phyloP scores from a whole-genome alignment of 1,140 invertebrate genomes.

The Heliconius congener region DNA sequence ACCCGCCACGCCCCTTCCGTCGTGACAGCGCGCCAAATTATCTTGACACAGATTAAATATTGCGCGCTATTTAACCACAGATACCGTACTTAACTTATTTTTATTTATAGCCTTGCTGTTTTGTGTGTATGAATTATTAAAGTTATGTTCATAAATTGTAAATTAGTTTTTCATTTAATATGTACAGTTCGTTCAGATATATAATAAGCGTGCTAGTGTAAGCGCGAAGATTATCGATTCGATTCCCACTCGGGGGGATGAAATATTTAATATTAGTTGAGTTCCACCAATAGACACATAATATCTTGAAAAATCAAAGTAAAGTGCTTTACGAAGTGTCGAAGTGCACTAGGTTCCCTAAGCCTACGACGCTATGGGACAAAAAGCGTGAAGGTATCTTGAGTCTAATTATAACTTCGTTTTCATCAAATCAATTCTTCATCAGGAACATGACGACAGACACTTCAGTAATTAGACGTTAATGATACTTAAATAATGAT shows the following conservation, averaged over 20 bases:
- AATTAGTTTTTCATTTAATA: background rate
- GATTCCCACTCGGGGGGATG: too few relatives aligned
- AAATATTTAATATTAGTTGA: too few relatives aligned
- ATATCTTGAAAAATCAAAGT: too few relatives aligned
- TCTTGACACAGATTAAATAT: conserved; percentile 40
- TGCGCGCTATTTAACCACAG: conserved; percentile 15
- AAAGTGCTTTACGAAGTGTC: too few relatives aligned
- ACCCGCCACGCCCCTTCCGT: conserved; percentile 71
- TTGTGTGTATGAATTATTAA: background rate
- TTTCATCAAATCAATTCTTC: background rate
- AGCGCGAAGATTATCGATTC: too few relatives aligned
- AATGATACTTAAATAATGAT: background rate
- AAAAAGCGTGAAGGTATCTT: background rate
- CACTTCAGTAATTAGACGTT: background rate
- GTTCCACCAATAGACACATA: too few relatives aligned
- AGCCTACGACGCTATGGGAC: too few relatives aligned
- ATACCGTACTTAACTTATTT: background rate
- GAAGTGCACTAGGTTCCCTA: too few relatives aligned
- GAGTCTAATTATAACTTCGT: background rate
- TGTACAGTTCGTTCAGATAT: too few relatives aligned
- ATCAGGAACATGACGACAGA: background rate
- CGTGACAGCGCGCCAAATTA: conserved; percentile 61
- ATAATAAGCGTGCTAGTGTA: too few relatives aligned
- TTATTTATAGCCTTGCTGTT: background rate
- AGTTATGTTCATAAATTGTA: background rate